Base-by-base conservation (phyloP, 2,888 invertebrate genomes). In the Hecatera dysodea region DNA sequence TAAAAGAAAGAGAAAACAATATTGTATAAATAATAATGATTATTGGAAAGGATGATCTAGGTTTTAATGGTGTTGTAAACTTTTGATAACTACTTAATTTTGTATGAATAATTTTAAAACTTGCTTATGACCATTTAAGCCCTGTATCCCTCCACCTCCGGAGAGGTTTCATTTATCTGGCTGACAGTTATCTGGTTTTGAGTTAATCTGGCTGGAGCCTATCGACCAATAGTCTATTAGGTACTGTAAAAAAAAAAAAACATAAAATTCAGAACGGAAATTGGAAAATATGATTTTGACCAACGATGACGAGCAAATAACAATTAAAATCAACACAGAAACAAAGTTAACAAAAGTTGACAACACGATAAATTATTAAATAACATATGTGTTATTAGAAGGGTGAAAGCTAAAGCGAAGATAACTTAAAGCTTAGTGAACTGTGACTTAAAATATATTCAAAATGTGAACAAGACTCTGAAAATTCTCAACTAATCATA, bases 1-100 rank as follows among this genome's bases (percentile, higher is more conserved):
- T 93, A 94, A 95, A 93, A 93, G 90, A 93, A 82, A 92, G 83
- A 91, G 82, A 93, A 90, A 91, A 91, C 85, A 86, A 87, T 71
- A 83, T 79, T 80, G 87, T 88, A 87, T 90, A 84, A 91, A 90
- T 90, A 87, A 87, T 81, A 87, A 89, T 88, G 89, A 81, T 89
- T 81, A 86, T 80, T 76, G 81, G 82, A 83, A 63, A 83, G 83
- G 79, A 80, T 22, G 69, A 75, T 64, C 22, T 53, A 71, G 75
- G 85, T 64, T 55, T n/a, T 1, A 19, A 57, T 44, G 22, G 53
- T 67, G 50, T 64, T 80, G 82, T 78, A 75, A 78, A 80, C 81
- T 83, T 82, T 73, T 44, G 69, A 74, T 83, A 83, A 70, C 22
- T 12, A 27, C 39, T 39, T 39, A 12, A 39, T 39, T 39, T 39